phyloP scores from a whole-genome alignment of 2,888 invertebrate genomes.

The Ophraella communa region DNA sequence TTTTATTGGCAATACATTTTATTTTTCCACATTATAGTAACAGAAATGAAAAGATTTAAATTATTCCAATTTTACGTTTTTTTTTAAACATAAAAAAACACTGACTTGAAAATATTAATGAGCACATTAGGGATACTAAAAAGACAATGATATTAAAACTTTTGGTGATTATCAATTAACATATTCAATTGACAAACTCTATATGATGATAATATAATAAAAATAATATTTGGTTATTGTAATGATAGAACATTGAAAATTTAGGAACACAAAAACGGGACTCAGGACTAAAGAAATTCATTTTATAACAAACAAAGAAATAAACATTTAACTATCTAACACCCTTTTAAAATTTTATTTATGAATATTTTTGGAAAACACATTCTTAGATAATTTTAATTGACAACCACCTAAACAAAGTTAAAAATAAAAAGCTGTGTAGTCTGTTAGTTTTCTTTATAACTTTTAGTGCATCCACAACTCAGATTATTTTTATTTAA shows the following conservation, averaged over 20 bases:
- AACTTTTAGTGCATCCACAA: not conserved
- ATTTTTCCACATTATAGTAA: not conserved
- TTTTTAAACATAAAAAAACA: not conserved
- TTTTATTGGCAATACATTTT: not conserved
- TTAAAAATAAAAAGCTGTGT: too few species aligned
- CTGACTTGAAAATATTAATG: not conserved
- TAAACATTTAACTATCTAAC: too few species aligned
- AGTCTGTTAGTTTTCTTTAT: not conserved
- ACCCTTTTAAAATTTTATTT: too few species aligned
- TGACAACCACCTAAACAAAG: not conserved
- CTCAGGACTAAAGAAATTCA: too few species aligned
- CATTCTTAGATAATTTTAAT: not conserved
- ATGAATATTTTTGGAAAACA: not conserved
- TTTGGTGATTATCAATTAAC: not conserved
- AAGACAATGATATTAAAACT: not conserved
- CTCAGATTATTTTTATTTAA: not conserved
- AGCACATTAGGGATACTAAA: not conserved
- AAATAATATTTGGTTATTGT: too few species aligned
- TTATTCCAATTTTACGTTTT: not conserved
- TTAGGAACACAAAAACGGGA: too few species aligned
- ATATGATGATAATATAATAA: too few species aligned
- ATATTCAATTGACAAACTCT: too few species aligned
- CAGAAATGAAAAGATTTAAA: not conserved
- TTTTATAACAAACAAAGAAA: too few species aligned
- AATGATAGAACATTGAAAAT: too few species aligned